Evolutionary conservation across 2,797 vertebrate species (phyloP), one percentile per base, ranked within the genome.

Genomic region (Mormyrus proboscirostris): DNA sequence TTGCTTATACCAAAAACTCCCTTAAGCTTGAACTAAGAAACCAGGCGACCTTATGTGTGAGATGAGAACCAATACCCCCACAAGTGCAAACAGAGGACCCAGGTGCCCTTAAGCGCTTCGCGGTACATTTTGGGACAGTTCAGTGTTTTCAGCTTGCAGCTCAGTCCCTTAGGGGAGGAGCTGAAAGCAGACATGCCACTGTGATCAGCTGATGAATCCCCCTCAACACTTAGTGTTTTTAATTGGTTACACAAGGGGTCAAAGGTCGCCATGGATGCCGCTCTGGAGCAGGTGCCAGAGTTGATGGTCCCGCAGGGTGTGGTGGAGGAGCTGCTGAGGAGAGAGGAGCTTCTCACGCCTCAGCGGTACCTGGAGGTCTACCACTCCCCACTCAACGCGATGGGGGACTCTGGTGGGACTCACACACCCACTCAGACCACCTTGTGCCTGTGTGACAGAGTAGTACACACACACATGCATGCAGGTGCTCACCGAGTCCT

Each of bases 341-440:
- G 62, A 84, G 90, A 91, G 4, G 94, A 95, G n/a, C 93, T 96
- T 5, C 91, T 91, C 76, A 95, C 91, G 4, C 94, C 93, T 0
- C 89, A 92, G 8, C 93, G 95, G 76, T 94, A 95, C 91, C 94
- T 96, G 0, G 89, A 95, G 88, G 44, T 90, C 62, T 96, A 95
- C 82, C 87, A 94, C 91, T 92, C 91, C 0, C 94, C 95, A 0
- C 1, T 95, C 29, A 89, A 95, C 90, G 76, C 94, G 65, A 82
- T 55, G 41, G 88, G 95, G 89, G 94, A 94, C 84, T 94, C 93
- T 3, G 95, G 96, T 96, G 29, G 6, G n/a, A 41, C 14, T 33
- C 22, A 47, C 38, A 29, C 88, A n/a, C n/a, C 5, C 59, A 25
- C n/a, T 12, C 22, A 57, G 53, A n/a, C 5, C 55, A 57, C 55